Evolutionary conservation across 2,888 invertebrate species (phyloP), one percentile per base, ranked within the genome.

Genomic region (Halocaridina rubra): DNA sequence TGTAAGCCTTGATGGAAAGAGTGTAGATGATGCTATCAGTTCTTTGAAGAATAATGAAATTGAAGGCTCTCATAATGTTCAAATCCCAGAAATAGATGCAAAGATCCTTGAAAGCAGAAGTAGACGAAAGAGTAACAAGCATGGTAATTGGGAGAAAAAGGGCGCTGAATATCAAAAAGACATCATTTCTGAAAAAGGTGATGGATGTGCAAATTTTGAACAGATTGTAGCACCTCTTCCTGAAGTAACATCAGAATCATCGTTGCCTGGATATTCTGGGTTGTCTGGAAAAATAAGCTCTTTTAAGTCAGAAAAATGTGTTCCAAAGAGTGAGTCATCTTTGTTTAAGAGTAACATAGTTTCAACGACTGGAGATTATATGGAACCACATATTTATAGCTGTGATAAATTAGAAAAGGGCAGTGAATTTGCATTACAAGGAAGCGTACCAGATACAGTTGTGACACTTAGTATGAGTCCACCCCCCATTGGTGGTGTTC

Each of bases 371-470:
- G 3, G 53, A 53, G 3, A 53, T 53, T n/a, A n/a, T n/a, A n/a
- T n/a, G n/a, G n/a, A n/a, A n/a, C n/a, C n/a, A n/a, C n/a, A n/a
- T n/a, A n/a, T n/a, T n/a, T n/a, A n/a, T n/a, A n/a, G n/a, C n/a
- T n/a, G n/a, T n/a, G n/a, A n/a, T n/a, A n/a, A n/a, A n/a, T n/a
- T n/a, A n/a, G n/a, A n/a, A n/a, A 19, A 3, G 3, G 3, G 16
- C 10, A 10, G 3, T 2, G 16, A 69, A 30, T 1, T 8, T 0
- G 19, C 32, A 29, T 30, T 27, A 27, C 33, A 78, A 59, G 77
- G 72, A 59, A 78, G 78, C 82, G 78, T 84, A 78, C 82, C 82
- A 84, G 76, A 27, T 33, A 77, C 82, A 84, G 76, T 19, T 33
- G 33, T 30, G 22, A n/a, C 82, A 59, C 32, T 71, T 19, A 39